Evolutionary conservation across 1,140 invertebrate genomes (phyloP), one percentile per base, ranked within the genome.

Genomic region (Camponotus pennsylvanicus): DNA sequence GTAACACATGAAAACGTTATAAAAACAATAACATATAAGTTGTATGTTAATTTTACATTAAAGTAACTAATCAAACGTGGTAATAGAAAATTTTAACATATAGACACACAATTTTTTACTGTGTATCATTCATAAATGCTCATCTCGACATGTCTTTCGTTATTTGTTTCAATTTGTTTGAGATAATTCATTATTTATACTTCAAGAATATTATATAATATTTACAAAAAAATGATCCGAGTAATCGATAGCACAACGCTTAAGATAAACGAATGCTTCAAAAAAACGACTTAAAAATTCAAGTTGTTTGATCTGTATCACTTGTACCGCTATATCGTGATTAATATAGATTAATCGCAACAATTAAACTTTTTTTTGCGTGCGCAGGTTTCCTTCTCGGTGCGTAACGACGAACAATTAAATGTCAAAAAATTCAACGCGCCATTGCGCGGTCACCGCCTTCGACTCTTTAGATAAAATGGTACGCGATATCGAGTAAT

Each of bases 401-500:
- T n/a, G 45, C 49, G 40, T 9, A 45, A 5, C 21, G n/a, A 59
- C 11, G 49, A 32, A 71, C 45, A 11, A 40, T 40, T 15, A 57
- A n/a, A 27, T 57, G 52, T 42, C 21, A 21, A 59, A 82, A 42
- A 70, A 57, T 71, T n/a, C 15, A 70, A 27, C 49, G 34, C 6
- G 61, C n/a, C 13, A 27, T 40, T 18, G 45, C 45, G 37, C 52
- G 21, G 5, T 21, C 27, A 27, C 21, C 15, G 61, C 32, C 13
- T 37, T 34, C 63, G 52, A 11, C 37, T 21, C 79, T 45, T 71
- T 59, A 34, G 52, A 61, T 75, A 75, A 83, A 73, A 61, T 45
- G 34, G 69, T 49, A 37, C 40, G 42, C 55, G 55, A 82, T 61
- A 73, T 75, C 69, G 45, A 83, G 71, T 61, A 83, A 75, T 42